phyloP scores from a whole-genome alignment of 1,140 invertebrate genomes.

The Polyergus mexicanus region DNA sequence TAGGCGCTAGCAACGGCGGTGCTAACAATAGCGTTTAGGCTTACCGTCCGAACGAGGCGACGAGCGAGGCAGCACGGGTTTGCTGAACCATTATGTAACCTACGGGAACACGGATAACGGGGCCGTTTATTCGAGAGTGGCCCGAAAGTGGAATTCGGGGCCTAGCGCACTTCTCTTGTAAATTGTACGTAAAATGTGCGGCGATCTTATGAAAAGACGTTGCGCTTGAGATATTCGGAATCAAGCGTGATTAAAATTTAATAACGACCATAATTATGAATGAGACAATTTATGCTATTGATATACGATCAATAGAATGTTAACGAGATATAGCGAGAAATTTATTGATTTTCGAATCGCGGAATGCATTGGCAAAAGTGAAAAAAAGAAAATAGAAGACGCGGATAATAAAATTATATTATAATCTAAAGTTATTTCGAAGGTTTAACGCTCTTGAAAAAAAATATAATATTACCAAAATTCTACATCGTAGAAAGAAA shows the following conservation, averaged over 20 bases:
- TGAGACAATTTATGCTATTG: neutral
- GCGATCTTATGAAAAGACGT: neutral
- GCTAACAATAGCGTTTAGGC: conserved; percentile 85
- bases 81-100: conserved; percentile 84
- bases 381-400: neutral
- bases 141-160: neutral
- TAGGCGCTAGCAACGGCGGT: conserved; percentile 69
- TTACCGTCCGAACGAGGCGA: conserved; percentile 68
- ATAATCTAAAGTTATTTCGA: neutral
- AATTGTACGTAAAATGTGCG: conserved; percentile 1
- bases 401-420: neutral
- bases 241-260: neutral
- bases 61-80: conserved; percentile 75
- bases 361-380: neutral
- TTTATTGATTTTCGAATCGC: conserved; percentile 9
- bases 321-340: neutral
- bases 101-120: conserved; percentile 14
- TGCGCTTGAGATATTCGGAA: neutral
- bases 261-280: neutral
- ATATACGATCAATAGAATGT: neutral
- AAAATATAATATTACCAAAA: neutral
- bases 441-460: neutral
- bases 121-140: conserved; percentile 28
- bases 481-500: neutral
- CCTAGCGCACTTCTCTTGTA: conserved; percentile 16